phyloP scores from a whole-genome alignment of 2,113 vertebrate species.

The Crocuta crocuta region DNA sequence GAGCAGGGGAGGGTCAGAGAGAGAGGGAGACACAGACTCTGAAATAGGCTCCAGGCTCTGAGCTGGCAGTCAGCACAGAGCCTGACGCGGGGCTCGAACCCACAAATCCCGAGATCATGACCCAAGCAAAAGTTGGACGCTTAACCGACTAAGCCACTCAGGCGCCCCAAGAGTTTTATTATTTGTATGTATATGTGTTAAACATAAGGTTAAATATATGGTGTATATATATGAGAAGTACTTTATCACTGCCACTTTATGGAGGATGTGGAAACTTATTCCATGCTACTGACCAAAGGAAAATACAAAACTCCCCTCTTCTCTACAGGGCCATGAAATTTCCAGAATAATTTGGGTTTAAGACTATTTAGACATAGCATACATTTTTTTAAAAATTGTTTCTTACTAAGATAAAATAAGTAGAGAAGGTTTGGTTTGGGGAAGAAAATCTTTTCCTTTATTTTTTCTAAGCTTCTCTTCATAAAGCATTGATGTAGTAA shows the following conservation, averaged over 20 bases:
- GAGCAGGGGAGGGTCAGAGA: too few relatives aligned
- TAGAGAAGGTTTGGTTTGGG: background rate
- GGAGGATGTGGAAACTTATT: background rate
- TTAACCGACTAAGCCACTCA: too few relatives aligned
- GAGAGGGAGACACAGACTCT: too few relatives aligned
- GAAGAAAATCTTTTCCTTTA: background rate
- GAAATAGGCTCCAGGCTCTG: too few relatives aligned
- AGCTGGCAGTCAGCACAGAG: too few relatives aligned
- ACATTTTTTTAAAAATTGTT: constrained; percentile 39
- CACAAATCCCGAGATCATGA: too few relatives aligned
- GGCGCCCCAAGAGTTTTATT: background rate
- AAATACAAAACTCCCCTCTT: background rate
- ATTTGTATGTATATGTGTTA: background rate
- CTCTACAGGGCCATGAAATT: background rate
- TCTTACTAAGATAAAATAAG: constrained; percentile 9
- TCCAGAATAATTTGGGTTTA: background rate
- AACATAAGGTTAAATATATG: background rate
- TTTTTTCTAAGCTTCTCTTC: background rate
- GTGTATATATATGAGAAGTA: background rate
- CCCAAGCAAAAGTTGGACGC: too few relatives aligned
- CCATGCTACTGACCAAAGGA: background rate
- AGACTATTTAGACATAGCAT: background rate
- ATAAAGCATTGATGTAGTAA: constrained; percentile 9
- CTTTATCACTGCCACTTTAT: background rate
- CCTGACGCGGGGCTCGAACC: too few relatives aligned